Evolutionary conservation across 2,113 vertebrate species (phyloP).

Genomic region (Melanerpes formicivorus): DNA sequence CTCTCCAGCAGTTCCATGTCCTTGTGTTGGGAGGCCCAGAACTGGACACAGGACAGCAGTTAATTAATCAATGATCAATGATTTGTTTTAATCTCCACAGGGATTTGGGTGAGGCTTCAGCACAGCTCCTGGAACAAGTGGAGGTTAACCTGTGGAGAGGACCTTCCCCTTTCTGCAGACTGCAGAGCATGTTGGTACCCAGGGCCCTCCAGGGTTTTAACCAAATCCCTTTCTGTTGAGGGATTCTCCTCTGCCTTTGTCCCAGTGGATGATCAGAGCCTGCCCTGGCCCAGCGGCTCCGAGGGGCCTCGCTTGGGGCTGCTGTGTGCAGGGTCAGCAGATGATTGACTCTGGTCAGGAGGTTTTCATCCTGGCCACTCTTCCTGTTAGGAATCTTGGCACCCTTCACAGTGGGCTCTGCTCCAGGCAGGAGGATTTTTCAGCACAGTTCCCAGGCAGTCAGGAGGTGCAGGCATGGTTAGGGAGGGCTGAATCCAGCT

Average conservation of each 20-base stretch:
- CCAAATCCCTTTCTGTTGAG: not conserved
- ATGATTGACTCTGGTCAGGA: not conserved
- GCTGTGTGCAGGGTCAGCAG: not conserved
- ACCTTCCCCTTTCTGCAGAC: not conserved
- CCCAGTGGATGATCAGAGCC: not conserved
- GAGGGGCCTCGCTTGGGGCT: not conserved
- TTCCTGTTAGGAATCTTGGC: not conserved
- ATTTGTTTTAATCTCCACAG: not conserved
- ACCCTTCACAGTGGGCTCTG: not conserved
- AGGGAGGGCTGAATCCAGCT: not conserved
- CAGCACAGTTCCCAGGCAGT: not conserved
- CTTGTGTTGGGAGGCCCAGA: too few relatives aligned
- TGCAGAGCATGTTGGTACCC: not conserved
- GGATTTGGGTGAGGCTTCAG: not conserved
- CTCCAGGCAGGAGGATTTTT: not conserved
- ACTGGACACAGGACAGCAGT: not conserved
- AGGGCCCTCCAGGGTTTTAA: not conserved
- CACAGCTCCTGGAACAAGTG: not conserved
- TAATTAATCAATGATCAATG: not conserved
- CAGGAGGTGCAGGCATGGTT: not conserved
- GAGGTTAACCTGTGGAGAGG: not conserved
- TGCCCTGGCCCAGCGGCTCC: not conserved
- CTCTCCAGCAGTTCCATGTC: too few relatives aligned
- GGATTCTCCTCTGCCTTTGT: not conserved
- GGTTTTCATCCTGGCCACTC: not conserved